phyloP scores from a whole-genome alignment of 2,888 invertebrate species.

The Lymantria dispar region DNA sequence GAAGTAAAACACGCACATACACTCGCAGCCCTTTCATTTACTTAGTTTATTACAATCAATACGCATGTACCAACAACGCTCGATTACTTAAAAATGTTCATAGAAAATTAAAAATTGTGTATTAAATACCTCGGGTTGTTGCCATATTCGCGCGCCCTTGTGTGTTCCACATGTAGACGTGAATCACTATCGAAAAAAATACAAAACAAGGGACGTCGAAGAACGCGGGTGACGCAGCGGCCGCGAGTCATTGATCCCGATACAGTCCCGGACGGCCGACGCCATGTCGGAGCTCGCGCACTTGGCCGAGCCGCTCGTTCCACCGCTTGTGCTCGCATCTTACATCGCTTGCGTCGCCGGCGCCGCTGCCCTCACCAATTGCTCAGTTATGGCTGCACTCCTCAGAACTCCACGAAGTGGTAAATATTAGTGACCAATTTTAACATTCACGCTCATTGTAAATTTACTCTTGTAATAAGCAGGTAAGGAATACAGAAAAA shows the following conservation, averaged over 20 bases:
- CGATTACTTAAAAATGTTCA: background rate
- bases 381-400: constrained; percentile 65
- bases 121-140: constrained; percentile 30
- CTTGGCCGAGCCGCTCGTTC: constrained; percentile 53
- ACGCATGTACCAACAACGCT: background rate
- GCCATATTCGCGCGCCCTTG: constrained; percentile 50
- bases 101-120: constrained; percentile 18
- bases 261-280: constrained; percentile 69
- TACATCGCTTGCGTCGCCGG: constrained; percentile 66
- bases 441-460: background rate
- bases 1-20: constrained; percentile 32
- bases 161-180: constrained; percentile 66
- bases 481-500: too few species aligned
- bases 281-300: constrained; percentile 61
- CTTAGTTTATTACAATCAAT: constrained; percentile 31
- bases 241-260: constrained; percentile 77
- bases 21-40: constrained; percentile 21
- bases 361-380: constrained; percentile 69
- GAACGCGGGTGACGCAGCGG: constrained; percentile 68
- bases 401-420: constrained; percentile 73
- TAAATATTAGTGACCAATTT: constrained; percentile 33
- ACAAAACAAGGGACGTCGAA: constrained; percentile 61
- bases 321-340: constrained; percentile 60
- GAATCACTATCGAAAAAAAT: constrained; percentile 72
- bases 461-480: too few species aligned